phyloP scores from a whole-genome alignment of 2,888 invertebrate genomes.

The Netelia fuscicornis region DNA sequence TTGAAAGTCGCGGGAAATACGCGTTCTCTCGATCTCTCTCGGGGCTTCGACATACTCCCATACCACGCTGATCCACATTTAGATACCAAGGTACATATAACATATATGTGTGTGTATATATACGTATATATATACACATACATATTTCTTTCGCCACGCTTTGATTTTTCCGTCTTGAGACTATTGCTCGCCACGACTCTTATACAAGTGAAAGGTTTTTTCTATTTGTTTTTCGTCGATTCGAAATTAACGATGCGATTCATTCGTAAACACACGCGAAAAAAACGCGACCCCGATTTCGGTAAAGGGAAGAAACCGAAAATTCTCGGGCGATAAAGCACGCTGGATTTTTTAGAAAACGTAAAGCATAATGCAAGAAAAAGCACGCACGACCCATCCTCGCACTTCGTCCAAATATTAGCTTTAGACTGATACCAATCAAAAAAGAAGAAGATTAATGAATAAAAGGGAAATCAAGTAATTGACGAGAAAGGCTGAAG shows the following conservation, averaged over 20 bases:
- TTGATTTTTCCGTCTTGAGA: conserved; percentile 52
- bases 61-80: conserved; percentile 63
- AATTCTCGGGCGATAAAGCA: conserved; percentile 58
- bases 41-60: conserved; percentile 60
- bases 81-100: conserved; percentile 54
- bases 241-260: conserved; percentile 15
- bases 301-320: conserved; percentile 70
- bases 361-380: conserved; percentile 73
- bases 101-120: conserved; percentile 31
- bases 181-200: conserved; percentile 6
- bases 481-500: conserved; percentile 15
- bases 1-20: conserved; percentile 51
- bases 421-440: conserved; percentile 82
- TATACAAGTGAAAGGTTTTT: background rate
- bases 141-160: conserved; percentile 50
- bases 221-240: conserved; percentile 23
- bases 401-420: conserved; percentile 83
- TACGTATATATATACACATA: conserved; percentile 35
- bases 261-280: background rate
- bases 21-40: conserved; percentile 41
- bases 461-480: conserved; percentile 17
- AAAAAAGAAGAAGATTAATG: conserved; percentile 72
- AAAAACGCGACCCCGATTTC: background rate
- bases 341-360: conserved; percentile 69
- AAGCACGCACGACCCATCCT: conserved; percentile 82